These are phyloP conservation scores for Metaphire vulgaris DNA, from an alignment of 1,140 invertebrate species.

Conservation along the genomic window DNA sequence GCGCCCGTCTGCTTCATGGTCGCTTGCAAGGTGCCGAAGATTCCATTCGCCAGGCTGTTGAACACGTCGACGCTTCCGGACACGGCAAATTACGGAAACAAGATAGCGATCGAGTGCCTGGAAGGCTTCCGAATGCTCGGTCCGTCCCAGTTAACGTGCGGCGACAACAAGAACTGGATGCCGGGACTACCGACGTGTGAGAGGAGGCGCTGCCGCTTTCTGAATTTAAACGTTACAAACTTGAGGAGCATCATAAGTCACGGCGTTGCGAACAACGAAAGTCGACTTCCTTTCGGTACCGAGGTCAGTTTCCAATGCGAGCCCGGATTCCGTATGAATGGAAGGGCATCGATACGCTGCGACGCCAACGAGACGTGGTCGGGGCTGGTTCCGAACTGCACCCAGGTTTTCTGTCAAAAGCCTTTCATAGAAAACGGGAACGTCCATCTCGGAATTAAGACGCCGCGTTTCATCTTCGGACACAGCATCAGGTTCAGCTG, in stretches of 20 bases:
- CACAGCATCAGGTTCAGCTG: constrained; percentile 19
- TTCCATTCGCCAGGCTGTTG: background rate
- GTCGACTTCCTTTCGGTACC: constrained; percentile 32
- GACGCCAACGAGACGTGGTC: constrained; percentile 16
- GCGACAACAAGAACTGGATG: background rate
- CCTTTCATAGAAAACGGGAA: constrained; percentile 26
- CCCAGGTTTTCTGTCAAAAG: constrained; percentile 29
- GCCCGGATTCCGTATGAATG: constrained; percentile 32
- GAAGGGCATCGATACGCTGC: constrained; percentile 12
- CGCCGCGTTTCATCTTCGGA: constrained; percentile 1
- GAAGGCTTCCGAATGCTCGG: background rate
- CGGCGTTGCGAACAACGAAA: constrained; percentile 21
- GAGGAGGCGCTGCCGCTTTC: background rate
- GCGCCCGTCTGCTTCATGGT: background rate
- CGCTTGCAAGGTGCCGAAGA: background rate
- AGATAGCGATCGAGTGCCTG: background rate
- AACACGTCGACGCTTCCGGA: background rate
- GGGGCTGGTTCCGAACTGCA: constrained; percentile 26
- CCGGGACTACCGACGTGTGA: background rate
- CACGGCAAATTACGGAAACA: background rate
- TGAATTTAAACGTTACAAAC: background rate
- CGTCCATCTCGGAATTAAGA: background rate
- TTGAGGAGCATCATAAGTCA: background rate
- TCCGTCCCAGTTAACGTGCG: background rate
- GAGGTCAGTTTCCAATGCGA: constrained; percentile 36